Evolutionary conservation across 2,113 vertebrate genomes (phyloP).

Genomic region (Diadophis punctatus): DNA sequence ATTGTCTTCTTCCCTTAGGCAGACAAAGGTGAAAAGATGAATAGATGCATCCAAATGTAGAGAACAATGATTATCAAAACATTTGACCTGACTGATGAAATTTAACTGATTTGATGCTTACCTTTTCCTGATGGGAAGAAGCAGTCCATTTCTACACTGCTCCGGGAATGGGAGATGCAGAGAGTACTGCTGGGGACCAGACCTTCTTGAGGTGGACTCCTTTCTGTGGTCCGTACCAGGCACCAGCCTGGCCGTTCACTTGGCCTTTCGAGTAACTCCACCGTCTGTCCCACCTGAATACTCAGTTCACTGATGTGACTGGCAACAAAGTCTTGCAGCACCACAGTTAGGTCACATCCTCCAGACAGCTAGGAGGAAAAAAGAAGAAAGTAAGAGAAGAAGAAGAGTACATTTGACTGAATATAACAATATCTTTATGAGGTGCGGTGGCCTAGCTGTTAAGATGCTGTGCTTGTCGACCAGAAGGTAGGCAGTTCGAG

Average conservation of each 20-base stretch:
- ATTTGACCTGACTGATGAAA: neutral
- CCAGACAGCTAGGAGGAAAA: slow-evolving; percentile 83
- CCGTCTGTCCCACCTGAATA: slow-evolving; percentile 91
- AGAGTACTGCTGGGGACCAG: slow-evolving; percentile 91
- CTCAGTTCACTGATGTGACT: slow-evolving; percentile 86
- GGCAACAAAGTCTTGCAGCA: slow-evolving; percentile 91
- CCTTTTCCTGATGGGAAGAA: slow-evolving; percentile 96
- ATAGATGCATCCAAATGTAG: neutral
- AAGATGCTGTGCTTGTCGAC: neutral
- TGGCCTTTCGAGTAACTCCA: slow-evolving; percentile 91
- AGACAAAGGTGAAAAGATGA: neutral
- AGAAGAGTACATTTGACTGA: slow-evolving; percentile 16
- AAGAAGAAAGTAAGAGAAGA: neutral
- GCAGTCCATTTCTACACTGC: slow-evolving; percentile 98
- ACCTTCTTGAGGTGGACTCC: slow-evolving; percentile 87
- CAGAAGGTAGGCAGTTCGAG: neutral
- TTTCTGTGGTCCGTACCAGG: slow-evolving; percentile 88
- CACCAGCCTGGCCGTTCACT: slow-evolving; percentile 93
- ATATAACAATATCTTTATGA: slow-evolving; percentile 30
- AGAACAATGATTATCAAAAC: neutral
- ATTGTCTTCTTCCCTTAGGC: neutral
- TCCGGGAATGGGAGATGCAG: slow-evolving; percentile 92
- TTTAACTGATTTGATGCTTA: slow-evolving; percentile 56
- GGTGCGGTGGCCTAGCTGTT: neutral
- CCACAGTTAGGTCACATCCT: slow-evolving; percentile 92